Evolutionary conservation across 2,888 invertebrate genomes (phyloP).

Genomic region (Pollenia angustigena): DNA sequence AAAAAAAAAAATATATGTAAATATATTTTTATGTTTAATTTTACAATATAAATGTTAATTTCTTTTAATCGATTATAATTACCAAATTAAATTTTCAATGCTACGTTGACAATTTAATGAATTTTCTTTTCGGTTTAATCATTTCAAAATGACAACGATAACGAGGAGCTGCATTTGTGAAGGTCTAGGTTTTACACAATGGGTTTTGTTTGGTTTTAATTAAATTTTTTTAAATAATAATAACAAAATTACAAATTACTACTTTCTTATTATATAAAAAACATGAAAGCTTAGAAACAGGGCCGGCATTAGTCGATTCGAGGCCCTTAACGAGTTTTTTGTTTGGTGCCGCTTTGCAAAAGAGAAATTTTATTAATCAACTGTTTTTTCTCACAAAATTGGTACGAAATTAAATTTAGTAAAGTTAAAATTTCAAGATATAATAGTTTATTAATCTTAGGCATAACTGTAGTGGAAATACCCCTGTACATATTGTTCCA

Average conservation of each 20-base stretch:
- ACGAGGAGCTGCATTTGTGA: constrained; percentile 73
- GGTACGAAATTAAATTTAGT: no score
- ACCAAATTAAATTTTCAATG: constrained; percentile 60
- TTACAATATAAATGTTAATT: constrained; percentile 29
- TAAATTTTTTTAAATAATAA: constrained; percentile 4
- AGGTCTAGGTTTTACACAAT: constrained; percentile 65
- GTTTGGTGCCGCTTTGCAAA: no score
- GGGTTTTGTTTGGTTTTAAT: constrained; percentile 8
- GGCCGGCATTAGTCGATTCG: no score
- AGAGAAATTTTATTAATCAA: no score
- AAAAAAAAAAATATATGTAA: constrained; percentile 33
- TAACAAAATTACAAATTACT: not conserved
- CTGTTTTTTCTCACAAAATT: no score
- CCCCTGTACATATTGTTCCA: no score
- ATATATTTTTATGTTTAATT: constrained; percentile 38
- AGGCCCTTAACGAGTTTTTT: no score
- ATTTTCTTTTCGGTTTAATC: constrained; percentile 36
- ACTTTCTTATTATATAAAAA: not conserved
- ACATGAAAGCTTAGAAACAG: no score
- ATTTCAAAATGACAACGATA: constrained; percentile 70
- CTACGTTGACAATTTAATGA: constrained; percentile 64
- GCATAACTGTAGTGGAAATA: no score
- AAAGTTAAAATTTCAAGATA: no score
- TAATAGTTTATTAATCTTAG: no score
- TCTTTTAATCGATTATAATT: constrained; percentile 35